Evolutionary conservation across 2,888 invertebrate species (phyloP).

Genomic region (Melinopterus prodromus): DNA sequence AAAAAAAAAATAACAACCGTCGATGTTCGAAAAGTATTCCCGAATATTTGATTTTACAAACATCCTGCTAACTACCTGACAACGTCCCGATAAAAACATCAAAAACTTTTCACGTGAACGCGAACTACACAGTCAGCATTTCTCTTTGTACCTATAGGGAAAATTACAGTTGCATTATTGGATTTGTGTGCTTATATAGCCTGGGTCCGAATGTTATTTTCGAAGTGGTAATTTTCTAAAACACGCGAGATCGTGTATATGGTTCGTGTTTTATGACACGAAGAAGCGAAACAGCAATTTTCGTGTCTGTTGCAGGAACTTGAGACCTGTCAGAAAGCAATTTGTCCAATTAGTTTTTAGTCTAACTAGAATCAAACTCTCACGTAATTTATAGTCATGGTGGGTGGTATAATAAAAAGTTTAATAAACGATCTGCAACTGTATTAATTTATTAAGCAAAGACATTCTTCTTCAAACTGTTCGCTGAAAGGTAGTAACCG

Average conservation of each 20-base stretch:
- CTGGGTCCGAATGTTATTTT: neutral
- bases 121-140: no score
- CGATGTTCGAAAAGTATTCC: no score
- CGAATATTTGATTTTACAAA: slow-evolving; percentile 4
- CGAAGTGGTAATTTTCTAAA: neutral
- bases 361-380: neutral
- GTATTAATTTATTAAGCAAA: no score
- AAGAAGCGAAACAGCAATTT: neutral
- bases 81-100: neutral
- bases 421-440: no score
- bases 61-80: neutral
- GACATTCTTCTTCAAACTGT: no score
- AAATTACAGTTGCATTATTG: neutral
- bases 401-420: neutral
- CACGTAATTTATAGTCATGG: neutral
- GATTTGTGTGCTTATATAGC: neutral
- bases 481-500: no score
- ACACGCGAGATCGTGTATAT: neutral
- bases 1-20: neutral
- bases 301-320: neutral
- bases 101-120: neutral
- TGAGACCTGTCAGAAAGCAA: neutral
- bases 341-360: neutral
- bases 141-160: neutral
- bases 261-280: neutral